Conservation (phyloP, 2,113 vertebrate species). For the Alligator mississippiensis region DNA sequence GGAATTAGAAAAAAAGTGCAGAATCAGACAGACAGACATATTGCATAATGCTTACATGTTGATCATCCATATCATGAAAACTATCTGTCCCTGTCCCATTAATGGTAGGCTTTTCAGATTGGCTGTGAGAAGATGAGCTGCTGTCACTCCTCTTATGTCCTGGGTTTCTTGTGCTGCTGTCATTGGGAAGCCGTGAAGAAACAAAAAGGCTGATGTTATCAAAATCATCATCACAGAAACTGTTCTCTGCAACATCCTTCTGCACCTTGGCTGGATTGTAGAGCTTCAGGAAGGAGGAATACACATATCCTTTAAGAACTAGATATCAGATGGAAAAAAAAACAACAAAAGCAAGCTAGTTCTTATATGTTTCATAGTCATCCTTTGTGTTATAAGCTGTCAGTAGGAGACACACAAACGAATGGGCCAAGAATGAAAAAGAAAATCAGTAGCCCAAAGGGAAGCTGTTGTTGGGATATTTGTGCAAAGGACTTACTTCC, state of each 20-base stretch:
- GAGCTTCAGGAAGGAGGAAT: conserved; percentile 94
- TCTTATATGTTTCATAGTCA: conserved; percentile 13
- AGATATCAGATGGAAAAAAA: conserved; percentile 22
- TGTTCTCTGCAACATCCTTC: conserved; percentile 65
- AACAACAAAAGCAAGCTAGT: background rate
- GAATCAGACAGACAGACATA: background rate
- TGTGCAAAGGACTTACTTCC: conserved; percentile 84
- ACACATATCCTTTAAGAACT: conserved; percentile 91
- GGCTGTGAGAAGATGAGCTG: conserved; percentile 79
- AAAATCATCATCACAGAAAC: conserved; percentile 85
- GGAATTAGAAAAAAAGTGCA: background rate
- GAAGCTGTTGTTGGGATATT: conserved; percentile 44
- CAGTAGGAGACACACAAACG: conserved; percentile 33
- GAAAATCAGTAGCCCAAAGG: conserved; percentile 47
- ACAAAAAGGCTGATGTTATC: conserved; percentile 95
- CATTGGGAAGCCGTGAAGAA: conserved; percentile 77
- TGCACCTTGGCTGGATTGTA: conserved; percentile 88
- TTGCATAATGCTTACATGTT: conserved; percentile 81
- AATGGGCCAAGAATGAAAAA: conserved; percentile 44
- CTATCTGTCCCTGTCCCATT: conserved; percentile 55
- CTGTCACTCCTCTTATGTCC: conserved; percentile 74
- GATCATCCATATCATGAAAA: conserved; percentile 76
- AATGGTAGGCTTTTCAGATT: conserved; percentile 75
- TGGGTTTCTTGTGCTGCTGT: conserved; percentile 73
- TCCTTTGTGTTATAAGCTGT: background rate